Conservation (phyloP, 2,888 invertebrate genomes). For the Gordius sp. region DNA sequence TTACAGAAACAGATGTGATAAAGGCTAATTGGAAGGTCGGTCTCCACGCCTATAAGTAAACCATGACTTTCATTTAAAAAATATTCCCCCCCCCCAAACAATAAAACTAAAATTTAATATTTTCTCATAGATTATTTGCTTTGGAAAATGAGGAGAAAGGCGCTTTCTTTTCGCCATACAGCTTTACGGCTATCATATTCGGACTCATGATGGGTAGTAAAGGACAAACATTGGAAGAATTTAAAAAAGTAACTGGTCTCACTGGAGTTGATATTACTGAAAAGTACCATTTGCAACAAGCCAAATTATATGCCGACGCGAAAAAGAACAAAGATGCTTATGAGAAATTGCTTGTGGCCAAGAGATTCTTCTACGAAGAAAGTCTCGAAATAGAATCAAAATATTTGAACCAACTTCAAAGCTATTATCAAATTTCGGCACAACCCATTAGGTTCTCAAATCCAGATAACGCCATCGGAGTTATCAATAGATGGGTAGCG, state of each 20-base stretch:
- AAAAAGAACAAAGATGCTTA: too few species aligned
- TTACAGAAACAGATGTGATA: too few species aligned
- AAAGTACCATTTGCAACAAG: not conserved
- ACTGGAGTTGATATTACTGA: not conserved
- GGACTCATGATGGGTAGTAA: not conserved
- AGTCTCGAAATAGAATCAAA: too few species aligned
- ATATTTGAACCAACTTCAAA: too few species aligned
- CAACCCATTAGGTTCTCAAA: too few species aligned
- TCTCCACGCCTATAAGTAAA: not conserved
- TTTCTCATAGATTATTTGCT: not conserved
- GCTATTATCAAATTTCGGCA: too few species aligned
- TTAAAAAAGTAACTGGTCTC: not conserved
- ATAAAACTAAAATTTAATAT: not conserved
- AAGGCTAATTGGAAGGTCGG: constrained; percentile 7
- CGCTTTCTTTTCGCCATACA: constrained; percentile 4
- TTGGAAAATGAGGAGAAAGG: not conserved
- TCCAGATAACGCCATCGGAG: too few species aligned
- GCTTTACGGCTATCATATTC: not conserved
- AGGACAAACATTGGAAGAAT: not conserved
- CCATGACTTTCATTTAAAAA: not conserved
- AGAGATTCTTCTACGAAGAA: too few species aligned
- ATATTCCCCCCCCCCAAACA: not conserved
- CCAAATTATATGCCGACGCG: not conserved
- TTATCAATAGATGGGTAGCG: too few species aligned
- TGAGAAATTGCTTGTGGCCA: too few species aligned